Conservation (phyloP, 1,140 invertebrate genomes). For the Rhopalosiphum maidis region DNA sequence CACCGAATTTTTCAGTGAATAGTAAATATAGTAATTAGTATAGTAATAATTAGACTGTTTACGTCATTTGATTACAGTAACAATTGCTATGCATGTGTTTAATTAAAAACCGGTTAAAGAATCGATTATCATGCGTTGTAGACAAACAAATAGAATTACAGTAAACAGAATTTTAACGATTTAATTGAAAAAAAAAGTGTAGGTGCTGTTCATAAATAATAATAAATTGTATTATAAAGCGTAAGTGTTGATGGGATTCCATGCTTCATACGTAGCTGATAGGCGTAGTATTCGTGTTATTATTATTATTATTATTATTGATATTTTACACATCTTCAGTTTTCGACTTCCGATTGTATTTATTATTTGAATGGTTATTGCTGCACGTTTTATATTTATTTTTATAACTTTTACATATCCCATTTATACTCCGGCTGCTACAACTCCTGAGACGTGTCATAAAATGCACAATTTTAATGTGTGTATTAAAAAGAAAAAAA, state of each 20-base stretch:
- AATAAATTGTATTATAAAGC: neutral
- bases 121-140: too few species aligned
- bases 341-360: neutral
- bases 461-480: neutral
- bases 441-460: neutral
- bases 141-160: too few species aligned
- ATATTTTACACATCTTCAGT: neutral
- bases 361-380: constrained; percentile 11
- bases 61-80: too few species aligned
- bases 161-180: too few species aligned
- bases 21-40: neutral
- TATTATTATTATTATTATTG: neutral
- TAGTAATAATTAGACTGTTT: neutral
- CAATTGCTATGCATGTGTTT: too few species aligned
- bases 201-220: neutral
- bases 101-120: too few species aligned
- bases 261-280: neutral
- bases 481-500: neutral
- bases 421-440: neutral
- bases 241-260: neutral
- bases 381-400: neutral
- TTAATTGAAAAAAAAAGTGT: too few species aligned
- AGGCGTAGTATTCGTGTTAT: neutral
- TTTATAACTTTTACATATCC: neutral
- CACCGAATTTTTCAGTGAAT: too few species aligned